Conservation (phyloP, 2,888 invertebrate species). For the Danaus chrysippus region DNA sequence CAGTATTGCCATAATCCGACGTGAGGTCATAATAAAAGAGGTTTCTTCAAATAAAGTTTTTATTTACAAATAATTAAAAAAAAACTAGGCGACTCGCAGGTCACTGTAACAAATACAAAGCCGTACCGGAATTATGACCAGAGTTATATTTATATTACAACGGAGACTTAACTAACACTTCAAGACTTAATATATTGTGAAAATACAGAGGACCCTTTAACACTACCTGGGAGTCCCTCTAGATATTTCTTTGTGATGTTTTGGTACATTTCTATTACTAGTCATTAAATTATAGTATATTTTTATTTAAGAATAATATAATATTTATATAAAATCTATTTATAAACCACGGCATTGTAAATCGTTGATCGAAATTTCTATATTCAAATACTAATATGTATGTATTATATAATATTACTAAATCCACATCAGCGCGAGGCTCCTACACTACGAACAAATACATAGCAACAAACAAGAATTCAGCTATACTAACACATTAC, state of each 20-base stretch:
- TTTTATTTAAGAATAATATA: constrained; percentile 4
- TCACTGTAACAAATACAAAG: constrained; percentile 41
- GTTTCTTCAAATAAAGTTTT: constrained; percentile 39
- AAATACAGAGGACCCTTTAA: constrained; percentile 26
- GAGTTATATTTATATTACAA: constrained; percentile 26
- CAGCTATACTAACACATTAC: constrained; percentile 42
- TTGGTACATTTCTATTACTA: constrained; percentile 35
- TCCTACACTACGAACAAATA: constrained; percentile 46
- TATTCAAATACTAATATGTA: constrained; percentile 3
- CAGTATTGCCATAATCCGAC: no score
- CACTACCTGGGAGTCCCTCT: constrained; percentile 22
- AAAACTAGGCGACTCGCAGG: constrained; percentile 35
- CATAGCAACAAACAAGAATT: constrained; percentile 54
- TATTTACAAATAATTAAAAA: constrained; percentile 46
- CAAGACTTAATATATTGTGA: constrained; percentile 22
- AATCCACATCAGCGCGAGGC: neutral
- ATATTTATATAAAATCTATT: neutral
- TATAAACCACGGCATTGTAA: neutral
- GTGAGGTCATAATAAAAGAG: neutral
- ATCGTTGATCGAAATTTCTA: neutral
- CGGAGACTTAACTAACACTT: constrained; percentile 20
- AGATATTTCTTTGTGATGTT: constrained; percentile 34
- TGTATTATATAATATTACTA: constrained; percentile 1
- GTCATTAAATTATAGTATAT: constrained; percentile 18
- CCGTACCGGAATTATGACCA: constrained; percentile 33